Base-by-base conservation (phyloP, 2,888 invertebrate genomes). In the Hemaris fuciformis region DNA sequence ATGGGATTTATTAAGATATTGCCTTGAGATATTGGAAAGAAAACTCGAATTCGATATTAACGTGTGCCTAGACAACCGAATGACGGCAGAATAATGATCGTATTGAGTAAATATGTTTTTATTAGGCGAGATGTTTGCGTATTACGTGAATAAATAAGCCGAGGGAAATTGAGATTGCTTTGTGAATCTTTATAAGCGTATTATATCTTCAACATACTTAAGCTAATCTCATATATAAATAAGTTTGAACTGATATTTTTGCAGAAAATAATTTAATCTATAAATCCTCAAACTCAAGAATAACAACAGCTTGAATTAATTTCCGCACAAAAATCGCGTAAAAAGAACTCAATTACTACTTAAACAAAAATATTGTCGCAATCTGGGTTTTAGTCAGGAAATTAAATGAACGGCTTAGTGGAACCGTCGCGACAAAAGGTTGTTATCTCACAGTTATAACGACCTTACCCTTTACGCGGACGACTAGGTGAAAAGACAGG, bases 1-100 rank as follows among this genome's bases (percentile, higher is more conserved):
- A 89, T 90, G 75, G 85, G 89, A 91, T 91, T 91, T 92, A 90
- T 89, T 89, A 91, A 89, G 89, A 89, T 89, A 90, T 88, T 80
- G 78, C 81, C 70, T 71, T 77, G 76, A 84, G 83, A 84, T 89
- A 91, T 90, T 85, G 89, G 83, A 84, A 83, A 79, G 73, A 80
- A 81, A 81, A 76, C 75, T 77, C 74, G 74, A 77, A 80, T 77
- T 74, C 72, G 70, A 76, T 76, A 79, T 76, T 77, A 80, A 80
- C 75, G 69, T 72, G 71, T 73, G 66, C 60, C 62, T 64, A 64
- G 66, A 60, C 66, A 61, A 53, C 59, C 60, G 60, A 67, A 66
- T 68, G 71, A 71, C 62, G 34, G 57, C 38, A 57, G 48, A 57
- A 25, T 75, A 72, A 71, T 71, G 66, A 73, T 68, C 60, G 60